A percentile compares a stretch with the other conserved stretches of the same genome.
phyloP scores from a whole-genome alignment of 1,140 invertebrate genomes.

The Helicoverpa armigera region DNA sequence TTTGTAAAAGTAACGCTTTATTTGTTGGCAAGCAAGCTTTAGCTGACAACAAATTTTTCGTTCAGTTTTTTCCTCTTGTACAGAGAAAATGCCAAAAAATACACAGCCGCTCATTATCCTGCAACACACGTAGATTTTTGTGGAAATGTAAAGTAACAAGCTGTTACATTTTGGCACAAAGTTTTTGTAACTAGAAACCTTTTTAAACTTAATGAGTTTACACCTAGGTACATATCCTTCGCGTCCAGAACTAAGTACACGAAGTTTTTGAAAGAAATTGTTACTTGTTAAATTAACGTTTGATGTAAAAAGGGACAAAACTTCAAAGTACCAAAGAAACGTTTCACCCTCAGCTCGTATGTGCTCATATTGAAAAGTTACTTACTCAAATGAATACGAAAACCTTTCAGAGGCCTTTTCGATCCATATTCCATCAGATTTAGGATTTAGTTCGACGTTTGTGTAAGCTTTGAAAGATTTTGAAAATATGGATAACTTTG shows the following conservation, averaged over 20 bases:
- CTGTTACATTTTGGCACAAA: background rate
- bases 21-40: background rate
- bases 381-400: constrained; percentile 28
- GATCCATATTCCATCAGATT: constrained; percentile 41
- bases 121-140: constrained; percentile 7
- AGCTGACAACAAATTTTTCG: background rate
- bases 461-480: constrained; percentile 18
- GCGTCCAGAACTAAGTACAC: no score
- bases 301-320: background rate
- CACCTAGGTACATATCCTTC: no score
- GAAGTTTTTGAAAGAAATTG: background rate
- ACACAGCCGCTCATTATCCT: background rate
- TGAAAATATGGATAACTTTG: constrained; percentile 15
- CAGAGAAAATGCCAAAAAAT: background rate
- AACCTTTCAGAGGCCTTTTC: constrained; percentile 35
- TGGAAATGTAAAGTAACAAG: constrained; percentile 23
- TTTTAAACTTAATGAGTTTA: background rate
- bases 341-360: background rate
- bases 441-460: constrained; percentile 27
- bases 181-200: background rate
- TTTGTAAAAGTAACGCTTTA: background rate
- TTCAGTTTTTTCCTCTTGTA: background rate
- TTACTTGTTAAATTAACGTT: background rate
- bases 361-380: constrained; percentile 22
- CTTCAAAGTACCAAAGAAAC: background rate